Evolutionary conservation across 2,113 vertebrate species (phyloP).

Genomic region (Oreamnos americanus): DNA sequence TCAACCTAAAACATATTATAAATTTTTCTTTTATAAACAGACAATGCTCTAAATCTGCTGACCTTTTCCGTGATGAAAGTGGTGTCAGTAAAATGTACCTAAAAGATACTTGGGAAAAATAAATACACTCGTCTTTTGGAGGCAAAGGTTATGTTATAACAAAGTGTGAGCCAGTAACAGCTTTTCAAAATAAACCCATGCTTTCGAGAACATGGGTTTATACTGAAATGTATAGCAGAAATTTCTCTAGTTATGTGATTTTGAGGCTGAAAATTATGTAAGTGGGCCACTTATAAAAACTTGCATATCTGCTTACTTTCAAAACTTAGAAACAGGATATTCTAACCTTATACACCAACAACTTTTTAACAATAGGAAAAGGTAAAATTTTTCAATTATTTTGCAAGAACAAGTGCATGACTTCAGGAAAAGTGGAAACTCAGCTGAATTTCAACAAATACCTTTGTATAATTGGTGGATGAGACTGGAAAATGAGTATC

Average conservation of each 20-base stretch:
- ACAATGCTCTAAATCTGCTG: neutral
- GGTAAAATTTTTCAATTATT: neutral
- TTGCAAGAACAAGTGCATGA: neutral
- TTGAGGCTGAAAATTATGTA: neutral
- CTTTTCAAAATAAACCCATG: neutral
- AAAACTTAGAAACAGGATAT: neutral
- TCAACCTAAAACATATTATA: neutral
- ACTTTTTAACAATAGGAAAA: conserved; percentile 14
- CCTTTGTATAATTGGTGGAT: neutral
- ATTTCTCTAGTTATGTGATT: neutral
- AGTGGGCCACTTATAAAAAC: neutral
- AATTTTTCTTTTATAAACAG: conserved; percentile 6
- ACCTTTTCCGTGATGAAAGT: neutral
- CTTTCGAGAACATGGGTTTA: neutral
- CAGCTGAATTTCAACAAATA: neutral
- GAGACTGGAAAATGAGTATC: neutral
- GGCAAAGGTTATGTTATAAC: neutral
- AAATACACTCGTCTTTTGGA: neutral
- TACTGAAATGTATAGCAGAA: neutral
- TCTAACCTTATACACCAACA: neutral
- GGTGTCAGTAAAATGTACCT: neutral
- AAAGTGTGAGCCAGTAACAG: neutral
- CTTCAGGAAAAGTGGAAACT: neutral
- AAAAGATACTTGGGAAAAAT: neutral
- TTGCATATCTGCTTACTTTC: neutral